Evolutionary conservation across 2,888 invertebrate genomes (phyloP).

Genomic region (Mesorhabditis spiculigera): DNA sequence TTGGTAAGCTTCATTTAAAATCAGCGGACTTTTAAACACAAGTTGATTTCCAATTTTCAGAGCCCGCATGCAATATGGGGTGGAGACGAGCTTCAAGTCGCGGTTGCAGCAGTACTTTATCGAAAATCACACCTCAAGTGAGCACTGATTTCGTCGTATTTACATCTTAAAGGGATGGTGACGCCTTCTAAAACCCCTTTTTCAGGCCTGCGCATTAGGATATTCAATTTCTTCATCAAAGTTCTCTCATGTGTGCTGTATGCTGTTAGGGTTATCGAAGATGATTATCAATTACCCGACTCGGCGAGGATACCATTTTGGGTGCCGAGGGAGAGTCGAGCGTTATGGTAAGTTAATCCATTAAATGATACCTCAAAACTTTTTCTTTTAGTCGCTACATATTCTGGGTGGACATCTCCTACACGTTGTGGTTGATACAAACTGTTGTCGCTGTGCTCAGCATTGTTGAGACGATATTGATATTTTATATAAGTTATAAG

Average conservation of each 20-base stretch:
- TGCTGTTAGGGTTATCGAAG: conserved; percentile 69
- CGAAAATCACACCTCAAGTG: conserved; percentile 98
- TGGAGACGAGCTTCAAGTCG: conserved; percentile 97
- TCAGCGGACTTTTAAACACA: too few species aligned
- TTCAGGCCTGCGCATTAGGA: conserved; percentile 91
- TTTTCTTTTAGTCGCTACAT: conserved; percentile 35
- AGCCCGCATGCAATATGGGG: conserved; percentile 98
- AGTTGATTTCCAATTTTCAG: conserved; percentile 68
- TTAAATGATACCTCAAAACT: neutral
- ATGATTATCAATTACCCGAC: conserved; percentile 35
- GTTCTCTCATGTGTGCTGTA: conserved; percentile 91
- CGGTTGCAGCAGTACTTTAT: conserved; percentile 97
- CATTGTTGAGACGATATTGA: conserved; percentile 83
- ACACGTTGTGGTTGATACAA: conserved; percentile 41
- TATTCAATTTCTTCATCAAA: conserved; percentile 95
- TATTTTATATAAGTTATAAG: conserved; percentile 96
- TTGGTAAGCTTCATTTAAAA: too few species aligned
- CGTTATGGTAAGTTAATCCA: conserved; percentile 19
- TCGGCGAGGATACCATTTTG: conserved; percentile 14
- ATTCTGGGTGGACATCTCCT: conserved; percentile 40
- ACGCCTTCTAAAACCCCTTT: neutral
- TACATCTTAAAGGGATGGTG: too few species aligned
- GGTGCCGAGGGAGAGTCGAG: conserved; percentile 9
- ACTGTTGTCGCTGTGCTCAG: conserved; percentile 63
- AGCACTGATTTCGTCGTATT: conserved; percentile 65